These are phyloP conservation scores for Acanthochromis polyacanthus DNA, from an alignment of 2,113 vertebrate species.

Conservation along the genomic window DNA sequence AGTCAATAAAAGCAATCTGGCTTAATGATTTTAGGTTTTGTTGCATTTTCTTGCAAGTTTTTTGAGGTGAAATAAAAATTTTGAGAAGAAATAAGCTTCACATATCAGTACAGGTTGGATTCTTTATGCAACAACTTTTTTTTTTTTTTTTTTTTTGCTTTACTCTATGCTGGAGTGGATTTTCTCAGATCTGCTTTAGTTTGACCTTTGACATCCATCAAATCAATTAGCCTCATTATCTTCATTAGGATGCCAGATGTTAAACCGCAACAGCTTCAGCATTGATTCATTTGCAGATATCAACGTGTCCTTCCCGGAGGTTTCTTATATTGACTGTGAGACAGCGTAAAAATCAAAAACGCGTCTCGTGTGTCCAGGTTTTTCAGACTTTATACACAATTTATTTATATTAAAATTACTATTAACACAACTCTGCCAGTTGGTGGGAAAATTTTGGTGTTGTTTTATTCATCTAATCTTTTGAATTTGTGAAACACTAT, in stretches of 20 bases:
- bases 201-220: conserved; percentile 37
- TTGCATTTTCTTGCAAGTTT: background rate
- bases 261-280: background rate
- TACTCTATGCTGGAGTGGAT: background rate
- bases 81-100: background rate
- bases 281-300: background rate
- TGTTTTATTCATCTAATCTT: no score
- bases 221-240: conserved; percentile 27
- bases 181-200: background rate
- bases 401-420: background rate
- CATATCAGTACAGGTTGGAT: background rate
- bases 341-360: background rate
- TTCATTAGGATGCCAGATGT: background rate
- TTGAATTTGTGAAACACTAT: no score
- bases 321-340: background rate
- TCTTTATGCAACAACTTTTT: background rate
- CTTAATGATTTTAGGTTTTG: conserved; percentile 27
- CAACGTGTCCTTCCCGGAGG: background rate
- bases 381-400: background rate
- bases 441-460: background rate
- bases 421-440: background rate
- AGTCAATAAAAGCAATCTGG: conserved; percentile 31
- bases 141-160: no score
- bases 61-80: background rate
- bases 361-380: background rate